A percentile compares a stretch with the other conserved stretches of the same genome.
These are phyloP conservation scores for Procavia capensis DNA, from an alignment of 2,113 vertebrate genomes.

Conservation along the genomic window DNA sequence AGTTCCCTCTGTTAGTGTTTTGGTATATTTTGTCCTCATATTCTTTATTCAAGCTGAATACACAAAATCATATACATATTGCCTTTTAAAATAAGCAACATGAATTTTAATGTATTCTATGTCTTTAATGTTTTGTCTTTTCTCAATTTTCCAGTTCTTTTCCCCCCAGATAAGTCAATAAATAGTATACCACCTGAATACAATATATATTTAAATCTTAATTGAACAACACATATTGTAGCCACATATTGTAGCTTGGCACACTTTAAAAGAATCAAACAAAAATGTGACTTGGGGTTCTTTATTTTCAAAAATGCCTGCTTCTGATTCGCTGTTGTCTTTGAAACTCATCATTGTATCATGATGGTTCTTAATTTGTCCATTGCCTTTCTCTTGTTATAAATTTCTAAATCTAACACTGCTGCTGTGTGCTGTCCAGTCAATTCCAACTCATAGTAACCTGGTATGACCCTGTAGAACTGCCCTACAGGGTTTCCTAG, in stretches of 20 bases:
- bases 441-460: background rate
- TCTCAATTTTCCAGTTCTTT: slow-evolving; percentile 43
- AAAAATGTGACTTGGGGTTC: slow-evolving; percentile 60
- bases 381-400: slow-evolving; percentile 52
- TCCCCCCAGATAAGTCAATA: slow-evolving; percentile 18
- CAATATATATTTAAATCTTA: slow-evolving; percentile 55
- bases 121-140: slow-evolving; percentile 27
- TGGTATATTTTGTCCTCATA: background rate
- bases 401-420: slow-evolving; percentile 37
- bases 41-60: background rate
- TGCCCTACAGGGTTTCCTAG: background rate
- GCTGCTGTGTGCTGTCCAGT: background rate
- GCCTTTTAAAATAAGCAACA: background rate
- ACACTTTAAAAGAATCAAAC: slow-evolving; percentile 71
- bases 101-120: slow-evolving; percentile 48
- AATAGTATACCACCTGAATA: slow-evolving; percentile 53
- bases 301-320: slow-evolving; percentile 68
- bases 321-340: slow-evolving; percentile 74
- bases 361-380: slow-evolving; percentile 71
- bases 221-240: background rate
- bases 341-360: slow-evolving; percentile 73
- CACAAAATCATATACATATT: background rate
- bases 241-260: slow-evolving; percentile 26
- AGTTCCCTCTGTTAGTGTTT: slow-evolving; percentile 30
- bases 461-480: background rate